Evolutionary conservation across 2,888 invertebrate species (phyloP).

Genomic region (Agrochola circellaris): DNA sequence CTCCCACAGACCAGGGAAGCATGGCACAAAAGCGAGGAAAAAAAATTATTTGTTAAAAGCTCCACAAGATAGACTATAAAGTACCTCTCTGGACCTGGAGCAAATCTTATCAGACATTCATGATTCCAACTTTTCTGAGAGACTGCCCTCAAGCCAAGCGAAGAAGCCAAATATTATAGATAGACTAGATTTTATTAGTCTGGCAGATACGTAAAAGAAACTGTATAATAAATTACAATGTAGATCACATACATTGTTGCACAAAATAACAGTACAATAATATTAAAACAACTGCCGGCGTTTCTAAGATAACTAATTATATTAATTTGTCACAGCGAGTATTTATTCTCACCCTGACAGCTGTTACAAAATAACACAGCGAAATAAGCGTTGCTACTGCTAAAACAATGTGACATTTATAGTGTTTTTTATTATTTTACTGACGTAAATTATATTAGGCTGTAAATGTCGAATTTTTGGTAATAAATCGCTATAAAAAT

Average conservation of each 20-base stretch:
- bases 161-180: not conserved
- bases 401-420: conserved; percentile 55
- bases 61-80: no score
- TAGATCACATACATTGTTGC: conserved; percentile 7
- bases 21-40: not conserved
- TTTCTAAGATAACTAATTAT: conserved; percentile 33
- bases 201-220: not conserved
- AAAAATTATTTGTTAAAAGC: not conserved
- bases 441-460: conserved; percentile 22
- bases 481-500: conserved; percentile 21
- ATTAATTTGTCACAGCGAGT: conserved; percentile 46
- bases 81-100: no score
- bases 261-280: conserved; percentile 20
- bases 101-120: not conserved
- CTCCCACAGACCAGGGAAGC: no score
- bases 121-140: not conserved
- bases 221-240: not conserved
- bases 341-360: conserved; percentile 30
- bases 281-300: conserved; percentile 3
- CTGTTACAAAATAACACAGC: conserved; percentile 25
- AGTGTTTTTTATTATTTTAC: conserved; percentile 22
- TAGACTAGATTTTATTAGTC: not conserved
- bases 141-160: not conserved
- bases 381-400: not conserved
- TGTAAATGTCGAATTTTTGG: conserved; percentile 36